Evolutionary conservation across 2,888 invertebrate species (phyloP).

Genomic region (Myopa tessellatipennis): DNA sequence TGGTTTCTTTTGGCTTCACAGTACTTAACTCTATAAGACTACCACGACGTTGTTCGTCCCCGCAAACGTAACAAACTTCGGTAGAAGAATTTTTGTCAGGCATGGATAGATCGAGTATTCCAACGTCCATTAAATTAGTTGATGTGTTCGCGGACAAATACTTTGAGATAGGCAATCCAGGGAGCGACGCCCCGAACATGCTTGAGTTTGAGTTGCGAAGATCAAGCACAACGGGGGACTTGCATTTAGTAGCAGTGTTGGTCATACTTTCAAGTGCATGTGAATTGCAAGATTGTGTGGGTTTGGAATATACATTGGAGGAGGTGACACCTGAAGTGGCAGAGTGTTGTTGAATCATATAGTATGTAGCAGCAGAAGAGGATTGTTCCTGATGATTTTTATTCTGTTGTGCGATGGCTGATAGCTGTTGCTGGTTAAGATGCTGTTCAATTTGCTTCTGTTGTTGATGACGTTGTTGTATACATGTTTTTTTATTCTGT

Average conservation of each 20-base stretch:
- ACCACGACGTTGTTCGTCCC: slow-evolving; percentile 86
- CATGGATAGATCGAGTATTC: slow-evolving; percentile 90
- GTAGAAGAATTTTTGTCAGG: slow-evolving; percentile 91
- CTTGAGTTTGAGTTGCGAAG: slow-evolving; percentile 60
- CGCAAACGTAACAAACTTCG: slow-evolving; percentile 91
- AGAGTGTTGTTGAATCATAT: slow-evolving; percentile 8
- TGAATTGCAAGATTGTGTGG: slow-evolving; percentile 53
- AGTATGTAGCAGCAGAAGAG: slow-evolving; percentile 9
- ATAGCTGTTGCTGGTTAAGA: slow-evolving; percentile 43
- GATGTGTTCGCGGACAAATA: too few species aligned
- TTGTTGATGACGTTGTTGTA: slow-evolving; percentile 51
- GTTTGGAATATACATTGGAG: slow-evolving; percentile 18
- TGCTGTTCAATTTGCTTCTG: slow-evolving; percentile 29
- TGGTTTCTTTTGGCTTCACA: slow-evolving; percentile 71
- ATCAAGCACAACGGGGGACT: slow-evolving; percentile 65
- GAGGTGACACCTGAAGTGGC: slow-evolving; percentile 19
- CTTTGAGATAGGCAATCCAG: too few species aligned
- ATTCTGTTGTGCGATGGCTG: slow-evolving; percentile 25
- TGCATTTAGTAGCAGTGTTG: slow-evolving; percentile 55
- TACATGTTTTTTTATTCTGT: slow-evolving; percentile 41
- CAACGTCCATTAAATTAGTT: slow-evolving; percentile 75
- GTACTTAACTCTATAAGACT: slow-evolving; percentile 79
- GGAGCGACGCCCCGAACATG: too few species aligned
- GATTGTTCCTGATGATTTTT: slow-evolving; percentile 20
- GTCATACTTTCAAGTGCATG: slow-evolving; percentile 45